Conservation (phyloP, 2,888 invertebrate genomes). For the Leptopilina drosophilae region DNA sequence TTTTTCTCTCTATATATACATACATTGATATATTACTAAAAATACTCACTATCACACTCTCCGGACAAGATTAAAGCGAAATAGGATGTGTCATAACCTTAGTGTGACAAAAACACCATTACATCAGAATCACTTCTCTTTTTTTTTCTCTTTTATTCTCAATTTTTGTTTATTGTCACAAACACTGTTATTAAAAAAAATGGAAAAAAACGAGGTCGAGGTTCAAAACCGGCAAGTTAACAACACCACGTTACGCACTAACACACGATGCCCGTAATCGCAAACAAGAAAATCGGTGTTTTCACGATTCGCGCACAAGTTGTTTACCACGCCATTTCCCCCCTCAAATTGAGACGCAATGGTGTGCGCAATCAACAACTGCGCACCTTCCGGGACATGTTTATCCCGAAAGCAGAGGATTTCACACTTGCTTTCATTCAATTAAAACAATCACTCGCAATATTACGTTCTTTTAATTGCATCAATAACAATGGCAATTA, state of each 20-base stretch:
- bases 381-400: constrained; percentile 73
- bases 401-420: constrained; percentile 58
- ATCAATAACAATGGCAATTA: neutral
- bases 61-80: neutral
- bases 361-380: constrained; percentile 68
- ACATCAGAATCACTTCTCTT: neutral
- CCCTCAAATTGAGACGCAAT: constrained; percentile 62
- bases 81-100: constrained; percentile 7
- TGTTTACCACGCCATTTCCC: constrained; percentile 68
- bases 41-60: constrained; percentile 15
- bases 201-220: constrained; percentile 5
- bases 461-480: constrained; percentile 37
- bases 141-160: neutral
- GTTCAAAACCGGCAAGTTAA: constrained; percentile 2
- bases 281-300: constrained; percentile 62
- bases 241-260: constrained; percentile 19
- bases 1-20: neutral
- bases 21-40: neutral
- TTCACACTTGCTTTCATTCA: too few relatives aligned
- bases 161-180: neutral
- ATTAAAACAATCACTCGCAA: neutral
- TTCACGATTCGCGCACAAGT: constrained; percentile 72
- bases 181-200: neutral
- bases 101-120: constrained; percentile 11
- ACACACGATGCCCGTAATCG: constrained; percentile 45